Evolutionary conservation across 2,888 invertebrate genomes (phyloP), one percentile per base, ranked within the genome.

Genomic region (Adineta ricciae): DNA sequence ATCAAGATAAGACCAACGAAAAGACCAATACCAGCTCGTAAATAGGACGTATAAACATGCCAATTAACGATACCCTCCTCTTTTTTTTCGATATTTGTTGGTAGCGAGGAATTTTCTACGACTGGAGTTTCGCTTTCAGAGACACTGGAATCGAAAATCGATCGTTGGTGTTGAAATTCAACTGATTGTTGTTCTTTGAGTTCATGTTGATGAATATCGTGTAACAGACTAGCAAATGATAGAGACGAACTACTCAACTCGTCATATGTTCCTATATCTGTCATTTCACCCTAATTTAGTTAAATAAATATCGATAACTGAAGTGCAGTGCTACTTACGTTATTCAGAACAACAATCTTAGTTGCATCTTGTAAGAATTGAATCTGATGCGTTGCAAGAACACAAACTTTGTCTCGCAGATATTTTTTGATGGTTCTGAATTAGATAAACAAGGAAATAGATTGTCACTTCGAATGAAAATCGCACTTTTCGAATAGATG

Each of bases 341-440:
- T 24, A 87, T 90, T 90, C 84, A 92, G 88, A 49, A 92, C 88
- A 27, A 91, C 87, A 41, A 92, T 90, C 50, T 88, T 88, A 86
- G 90, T 89, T 3, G 91, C 91, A 38, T 88, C 88, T 84, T 89
- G 88, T 50, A 92, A 88, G 87, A 94, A 95, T 89, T 95, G 95
- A 84, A 95, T 90, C 89, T 95, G 95, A 91, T 96, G 95, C 0
- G 95, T 95, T 7, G 94, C 93, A 85, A 95, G 90, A 83, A 95
- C 92, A 0, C 94, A 93, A 16, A 94, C 93, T 89, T 94, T 94
- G n/a, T 92, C 92, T 78, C 91, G 91, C 85, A 95, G 90, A 88
- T 93, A 93, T 92, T 87, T 93, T 86, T 89, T 90, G 85, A 94
- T 93, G 84, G 94, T 89, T 85, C 90, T 90, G 84, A 32, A 24